Conservation (phyloP, 2,797 vertebrate species). For the Dromococcyx pavoninus region DNA sequence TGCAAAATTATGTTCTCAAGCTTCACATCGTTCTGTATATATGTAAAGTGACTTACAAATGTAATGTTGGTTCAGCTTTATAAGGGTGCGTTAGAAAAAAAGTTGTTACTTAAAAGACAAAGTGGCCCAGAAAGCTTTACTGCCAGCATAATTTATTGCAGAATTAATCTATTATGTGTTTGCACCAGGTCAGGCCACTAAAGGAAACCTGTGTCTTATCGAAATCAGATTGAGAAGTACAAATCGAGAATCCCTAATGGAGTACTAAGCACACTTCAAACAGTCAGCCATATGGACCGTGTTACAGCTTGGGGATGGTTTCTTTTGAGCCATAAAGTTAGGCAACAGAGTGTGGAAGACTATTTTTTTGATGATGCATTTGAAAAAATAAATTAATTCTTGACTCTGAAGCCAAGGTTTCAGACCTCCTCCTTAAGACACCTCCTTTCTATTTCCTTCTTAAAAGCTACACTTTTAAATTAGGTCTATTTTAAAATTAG, state of each 20-base stretch:
- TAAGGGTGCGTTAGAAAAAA: conserved; percentile 68
- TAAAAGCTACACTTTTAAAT: conserved; percentile 12
- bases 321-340: conserved; percentile 66
- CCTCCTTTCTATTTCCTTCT: background rate
- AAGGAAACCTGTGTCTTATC: conserved; percentile 75
- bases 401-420: conserved; percentile 15
- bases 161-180: conserved; percentile 77
- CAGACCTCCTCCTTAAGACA: background rate
- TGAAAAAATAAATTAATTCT: conserved; percentile 23
- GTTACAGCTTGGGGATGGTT: conserved; percentile 76
- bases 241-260: conserved; percentile 77
- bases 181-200: conserved; percentile 71
- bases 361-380: conserved; percentile 38
- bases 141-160: conserved; percentile 77
- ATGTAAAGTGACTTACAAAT: conserved; percentile 66
- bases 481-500: conserved; percentile 6
- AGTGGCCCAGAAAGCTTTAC: conserved; percentile 75
- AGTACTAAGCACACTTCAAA: conserved; percentile 83
- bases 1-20: conserved; percentile 47
- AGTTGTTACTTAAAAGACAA: conserved; percentile 69
- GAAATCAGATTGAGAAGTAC: conserved; percentile 79
- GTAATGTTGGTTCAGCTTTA: conserved; percentile 71
- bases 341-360: conserved; percentile 28
- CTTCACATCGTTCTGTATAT: conserved; percentile 69
- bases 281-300: conserved; percentile 79